phyloP scores from a whole-genome alignment of 92 coral and sea anemone genomes.

The Muricea muricata region DNA sequence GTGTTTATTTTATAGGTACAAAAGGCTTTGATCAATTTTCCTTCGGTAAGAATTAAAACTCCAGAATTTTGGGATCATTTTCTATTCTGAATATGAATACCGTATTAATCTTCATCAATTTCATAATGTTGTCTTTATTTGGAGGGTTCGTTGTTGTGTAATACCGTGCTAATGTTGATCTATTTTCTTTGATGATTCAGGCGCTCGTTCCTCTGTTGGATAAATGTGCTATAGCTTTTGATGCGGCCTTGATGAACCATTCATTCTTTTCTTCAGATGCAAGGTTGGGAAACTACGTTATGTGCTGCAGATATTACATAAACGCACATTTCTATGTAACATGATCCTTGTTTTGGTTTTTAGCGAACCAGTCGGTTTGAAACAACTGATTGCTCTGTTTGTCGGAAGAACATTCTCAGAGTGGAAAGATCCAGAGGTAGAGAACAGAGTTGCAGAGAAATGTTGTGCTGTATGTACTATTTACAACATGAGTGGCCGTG shows the following conservation, averaged over 20 bases:
- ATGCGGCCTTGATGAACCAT: conserved; percentile 71
- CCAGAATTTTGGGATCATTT: neutral
- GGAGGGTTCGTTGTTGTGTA: no score
- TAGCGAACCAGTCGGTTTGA: conserved; percentile 81
- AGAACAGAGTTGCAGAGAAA: no score
- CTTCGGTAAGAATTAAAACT: conserved; percentile 72
- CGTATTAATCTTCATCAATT: neutral
- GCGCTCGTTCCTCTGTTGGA: conserved; percentile 82
- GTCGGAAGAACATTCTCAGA: conserved; percentile 84
- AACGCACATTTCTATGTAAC: no score
- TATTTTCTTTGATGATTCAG: conserved; percentile 33
- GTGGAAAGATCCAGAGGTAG: conserved; percentile 95
- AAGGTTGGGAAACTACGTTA: neutral
- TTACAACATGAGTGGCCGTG: no score
- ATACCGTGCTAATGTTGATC: neutral
- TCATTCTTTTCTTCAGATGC: conserved; percentile 72
- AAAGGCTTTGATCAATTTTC: conserved; percentile 93
- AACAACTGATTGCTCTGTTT: conserved; percentile 82
- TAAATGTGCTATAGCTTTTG: conserved; percentile 84
- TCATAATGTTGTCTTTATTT: no score
- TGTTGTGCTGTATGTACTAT: no score
- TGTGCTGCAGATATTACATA: neutral
- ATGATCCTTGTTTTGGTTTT: neutral
- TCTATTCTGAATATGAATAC: neutral
- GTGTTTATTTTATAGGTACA: conserved; percentile 71